Conservation (phyloP, 92 coral and sea anemone genomes). For the Ricordea florida region DNA sequence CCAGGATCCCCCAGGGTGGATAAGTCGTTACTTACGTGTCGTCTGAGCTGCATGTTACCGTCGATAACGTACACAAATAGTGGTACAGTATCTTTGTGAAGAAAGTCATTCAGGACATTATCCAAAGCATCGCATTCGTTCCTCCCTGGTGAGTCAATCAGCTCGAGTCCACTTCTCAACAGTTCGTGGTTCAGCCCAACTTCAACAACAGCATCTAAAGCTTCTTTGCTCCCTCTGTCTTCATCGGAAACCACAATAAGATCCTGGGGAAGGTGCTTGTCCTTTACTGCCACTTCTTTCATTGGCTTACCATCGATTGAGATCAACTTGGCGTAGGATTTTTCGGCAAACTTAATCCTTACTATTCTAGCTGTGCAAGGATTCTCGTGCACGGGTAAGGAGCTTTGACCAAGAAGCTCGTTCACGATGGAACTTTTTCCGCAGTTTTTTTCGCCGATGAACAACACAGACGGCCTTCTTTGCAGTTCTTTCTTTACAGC, state of each 20-base stretch:
- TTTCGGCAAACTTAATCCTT: constrained; percentile 32
- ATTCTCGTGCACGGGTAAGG: constrained; percentile 43
- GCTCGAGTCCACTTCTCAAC: constrained; percentile 59
- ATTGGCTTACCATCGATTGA: not conserved
- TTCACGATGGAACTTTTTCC: constrained; percentile 73
- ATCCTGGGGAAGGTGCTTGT: not conserved
- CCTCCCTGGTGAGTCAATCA: constrained; percentile 74
- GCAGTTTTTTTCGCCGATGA: constrained; percentile 71
- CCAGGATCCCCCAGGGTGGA: not conserved
- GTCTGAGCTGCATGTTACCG: constrained; percentile 36
- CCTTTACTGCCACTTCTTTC: not conserved
- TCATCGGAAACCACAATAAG: constrained; percentile 31
- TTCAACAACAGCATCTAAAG: constrained; percentile 45
- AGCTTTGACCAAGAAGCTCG: constrained; percentile 25
- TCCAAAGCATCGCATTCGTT: constrained; percentile 56
- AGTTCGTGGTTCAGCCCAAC: constrained; percentile 57
- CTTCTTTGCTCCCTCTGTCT: constrained; percentile 8
- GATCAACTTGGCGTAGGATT: constrained; percentile 27
- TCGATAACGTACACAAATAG: constrained; percentile 65
- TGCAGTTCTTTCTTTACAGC: constrained; percentile 51
- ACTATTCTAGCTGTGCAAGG: constrained; percentile 76
- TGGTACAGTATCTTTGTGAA: constrained; percentile 54
- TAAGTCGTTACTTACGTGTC: constrained; percentile 21
- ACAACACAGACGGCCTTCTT: constrained; percentile 52
- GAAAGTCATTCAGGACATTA: constrained; percentile 46